Conservation (phyloP, 2,888 invertebrate genomes). For the Scrobipalpa costella region DNA sequence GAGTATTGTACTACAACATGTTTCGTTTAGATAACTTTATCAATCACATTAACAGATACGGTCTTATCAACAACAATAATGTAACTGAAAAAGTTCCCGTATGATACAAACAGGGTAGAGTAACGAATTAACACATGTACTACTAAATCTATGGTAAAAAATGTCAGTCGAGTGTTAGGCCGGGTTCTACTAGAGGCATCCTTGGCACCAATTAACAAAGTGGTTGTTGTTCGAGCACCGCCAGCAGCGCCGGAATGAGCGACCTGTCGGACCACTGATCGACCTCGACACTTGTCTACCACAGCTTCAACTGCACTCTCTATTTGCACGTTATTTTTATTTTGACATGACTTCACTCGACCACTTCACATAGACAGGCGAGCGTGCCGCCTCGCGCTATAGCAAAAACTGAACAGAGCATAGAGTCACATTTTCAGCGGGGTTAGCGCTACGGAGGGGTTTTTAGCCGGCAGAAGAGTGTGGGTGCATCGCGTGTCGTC, state of each 20-base stretch:
- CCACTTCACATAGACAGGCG: constrained; percentile 33
- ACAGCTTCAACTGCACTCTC: constrained; percentile 42
- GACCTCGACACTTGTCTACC: constrained; percentile 68
- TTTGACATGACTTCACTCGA: constrained; percentile 35
- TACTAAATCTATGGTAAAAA: constrained; percentile 15
- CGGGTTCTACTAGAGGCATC: constrained; percentile 39
- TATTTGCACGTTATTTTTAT: constrained; percentile 45
- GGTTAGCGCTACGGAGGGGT: constrained; percentile 50
- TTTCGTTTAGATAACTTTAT: constrained; percentile 55
- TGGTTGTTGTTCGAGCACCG: constrained; percentile 44
- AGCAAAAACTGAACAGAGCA: constrained; percentile 24
- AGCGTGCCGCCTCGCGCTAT: constrained; percentile 41
- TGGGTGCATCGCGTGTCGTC: constrained; percentile 57
- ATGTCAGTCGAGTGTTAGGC: constrained; percentile 40
- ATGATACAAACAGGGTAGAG: not conserved
- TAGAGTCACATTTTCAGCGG: constrained; percentile 35
- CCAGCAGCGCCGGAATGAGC: constrained; percentile 48
- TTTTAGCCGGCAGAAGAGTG: constrained; percentile 49
- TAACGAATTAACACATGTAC: not conserved
- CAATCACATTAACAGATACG: constrained; percentile 41
- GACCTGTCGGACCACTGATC: constrained; percentile 73
- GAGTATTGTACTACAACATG: constrained; percentile 12
- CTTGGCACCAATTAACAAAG: constrained; percentile 54
- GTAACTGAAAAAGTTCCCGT: constrained; percentile 44
- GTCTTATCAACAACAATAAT: constrained; percentile 57